Base-by-base conservation (phyloP, 2,888 invertebrate genomes). In the Mythimna vitellina region DNA sequence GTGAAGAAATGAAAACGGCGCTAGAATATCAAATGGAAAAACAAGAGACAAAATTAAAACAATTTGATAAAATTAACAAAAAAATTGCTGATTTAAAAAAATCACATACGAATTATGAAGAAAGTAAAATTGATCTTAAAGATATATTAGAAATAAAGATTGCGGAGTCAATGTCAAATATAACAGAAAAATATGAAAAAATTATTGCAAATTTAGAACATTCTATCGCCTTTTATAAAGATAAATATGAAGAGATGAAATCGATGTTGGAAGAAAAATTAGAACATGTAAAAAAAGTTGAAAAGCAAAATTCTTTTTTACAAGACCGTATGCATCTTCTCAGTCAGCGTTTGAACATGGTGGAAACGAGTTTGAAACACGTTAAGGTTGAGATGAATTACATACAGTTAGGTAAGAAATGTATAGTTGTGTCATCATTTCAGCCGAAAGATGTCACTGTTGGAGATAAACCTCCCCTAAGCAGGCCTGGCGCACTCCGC, bases 341-440 rank as follows among this genome's bases (percentile, higher is more conserved):
- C 0, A 29, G 22, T 14, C 14, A 22, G 20, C 72, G 70, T 0
- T 7, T 70, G 14, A n/a, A 29, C 0, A 25, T 20, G 0, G 49
- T 51, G 1, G 70, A 70, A 29, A 12, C 29, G 2, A 51, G 3
- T 22, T 58, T 58, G 7, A 32, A n/a, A 9, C 38, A 14, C 0
- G 49, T 22, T 10, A 58, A 42, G 4, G 22, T 29, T 10, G 72
- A 71, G 5, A 20, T 32, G 0, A 70, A 42, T 32, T 51, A 14
- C 5, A 29, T 61, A 17, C 14, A 32, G 4, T 17, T 73, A 56
- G 72, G 72, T 70, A 58, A 70, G 72, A 20, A 4, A 57, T 46
- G 46, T 42, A 42, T 42, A n/a, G 20, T 12, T 3, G 4, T 38
- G 38, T 38, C 38, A 32, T 5, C 32, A 32, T 32, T 32, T 35